Percentiles rank a stretch among this genome's conserved stretches.
phyloP scores from a whole-genome alignment of 2,113 vertebrate genomes.

The Cyanoderma ruficeps region DNA sequence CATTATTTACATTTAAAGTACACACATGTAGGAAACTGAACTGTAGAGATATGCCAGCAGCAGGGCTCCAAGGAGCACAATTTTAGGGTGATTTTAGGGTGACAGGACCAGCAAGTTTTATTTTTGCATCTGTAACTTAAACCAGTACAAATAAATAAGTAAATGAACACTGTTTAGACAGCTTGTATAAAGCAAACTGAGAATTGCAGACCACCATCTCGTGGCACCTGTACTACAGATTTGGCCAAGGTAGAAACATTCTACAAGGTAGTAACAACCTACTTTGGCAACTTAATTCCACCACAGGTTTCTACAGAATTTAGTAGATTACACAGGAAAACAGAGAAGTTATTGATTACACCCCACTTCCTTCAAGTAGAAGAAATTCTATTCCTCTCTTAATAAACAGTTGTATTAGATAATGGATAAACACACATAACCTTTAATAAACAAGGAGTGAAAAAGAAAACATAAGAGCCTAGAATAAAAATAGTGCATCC shows the following conservation, averaged over 20 bases:
- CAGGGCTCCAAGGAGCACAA: not conserved
- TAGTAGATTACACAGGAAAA: not conserved
- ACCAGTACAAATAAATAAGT: not conserved
- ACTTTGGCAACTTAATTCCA: not conserved
- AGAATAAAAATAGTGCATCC: not conserved
- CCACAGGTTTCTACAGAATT: not conserved
- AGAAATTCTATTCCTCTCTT: not conserved
- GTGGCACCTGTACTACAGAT: not conserved
- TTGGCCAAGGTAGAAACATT: not conserved
- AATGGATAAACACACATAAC: not conserved
- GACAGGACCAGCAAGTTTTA: not conserved
- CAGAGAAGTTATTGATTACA: not conserved
- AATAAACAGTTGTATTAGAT: not conserved
- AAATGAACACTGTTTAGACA: not conserved
- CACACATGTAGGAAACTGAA: not conserved
- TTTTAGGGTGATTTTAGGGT: not conserved
- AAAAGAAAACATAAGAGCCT: not conserved
- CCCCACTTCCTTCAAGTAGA: not conserved
- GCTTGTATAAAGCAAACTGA: not conserved
- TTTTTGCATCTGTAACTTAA: not conserved
- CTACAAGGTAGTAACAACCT: not conserved
- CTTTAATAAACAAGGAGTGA: not conserved
- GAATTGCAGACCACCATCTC: not conserved
- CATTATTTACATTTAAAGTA: not conserved
- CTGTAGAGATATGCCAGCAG: not conserved